Evolutionary conservation across 2,113 vertebrate species (phyloP).

Genomic region (Empidonax alnorum): DNA sequence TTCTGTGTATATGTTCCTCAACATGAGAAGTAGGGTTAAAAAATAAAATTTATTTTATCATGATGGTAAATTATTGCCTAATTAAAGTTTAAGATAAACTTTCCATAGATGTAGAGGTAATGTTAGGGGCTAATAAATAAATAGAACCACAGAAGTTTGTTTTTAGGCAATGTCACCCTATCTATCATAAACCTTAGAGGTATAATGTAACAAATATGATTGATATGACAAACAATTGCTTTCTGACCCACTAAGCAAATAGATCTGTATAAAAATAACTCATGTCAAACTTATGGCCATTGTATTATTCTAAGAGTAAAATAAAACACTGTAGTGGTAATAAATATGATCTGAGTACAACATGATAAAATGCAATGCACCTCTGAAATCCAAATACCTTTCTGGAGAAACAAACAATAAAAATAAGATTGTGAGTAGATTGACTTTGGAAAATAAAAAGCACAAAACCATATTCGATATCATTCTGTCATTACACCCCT

Average conservation of each 20-base stretch:
- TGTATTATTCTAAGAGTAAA: not conserved
- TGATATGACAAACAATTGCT: not conserved
- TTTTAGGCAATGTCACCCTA: not conserved
- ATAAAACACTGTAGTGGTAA: not conserved
- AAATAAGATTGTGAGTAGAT: not conserved
- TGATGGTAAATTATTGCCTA: not conserved
- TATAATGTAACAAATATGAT: not conserved
- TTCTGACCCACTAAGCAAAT: not conserved
- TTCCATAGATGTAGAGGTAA: not conserved
- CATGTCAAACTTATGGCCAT: not conserved
- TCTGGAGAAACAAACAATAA: not conserved
- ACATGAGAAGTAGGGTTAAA: not conserved
- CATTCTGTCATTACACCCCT: not conserved
- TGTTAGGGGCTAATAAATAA: not conserved
- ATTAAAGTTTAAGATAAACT: not conserved
- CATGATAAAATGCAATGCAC: not conserved
- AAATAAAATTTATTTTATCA: not conserved
- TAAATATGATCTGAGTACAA: not conserved
- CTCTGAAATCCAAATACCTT: not conserved
- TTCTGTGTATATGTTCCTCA: not conserved
- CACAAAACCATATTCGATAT: not conserved
- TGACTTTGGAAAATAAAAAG: not conserved
- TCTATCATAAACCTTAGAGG: not conserved
- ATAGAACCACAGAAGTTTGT: not conserved
- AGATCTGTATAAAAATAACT: not conserved